These are phyloP conservation scores for Agonopterix arenella DNA, from an alignment of 2,888 invertebrate species.

Conservation along the genomic window DNA sequence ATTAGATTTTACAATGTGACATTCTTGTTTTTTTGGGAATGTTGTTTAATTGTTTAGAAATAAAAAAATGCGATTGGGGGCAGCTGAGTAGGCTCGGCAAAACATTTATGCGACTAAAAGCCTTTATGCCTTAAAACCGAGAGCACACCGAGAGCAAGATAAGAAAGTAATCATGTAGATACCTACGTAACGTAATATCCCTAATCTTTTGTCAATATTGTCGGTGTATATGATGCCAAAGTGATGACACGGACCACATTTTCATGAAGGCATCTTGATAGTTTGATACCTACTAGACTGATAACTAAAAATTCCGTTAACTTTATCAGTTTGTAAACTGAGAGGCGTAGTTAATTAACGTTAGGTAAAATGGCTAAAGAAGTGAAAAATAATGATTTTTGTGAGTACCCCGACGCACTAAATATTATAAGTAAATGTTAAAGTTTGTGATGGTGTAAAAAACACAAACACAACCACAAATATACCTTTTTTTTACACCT, in stretches of 20 bases:
- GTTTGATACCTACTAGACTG: slow-evolving; percentile 15
- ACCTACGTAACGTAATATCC: neutral
- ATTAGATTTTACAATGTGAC: no score
- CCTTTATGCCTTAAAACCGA: no score
- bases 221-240: slow-evolving; percentile 35
- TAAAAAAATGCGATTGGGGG: no score
- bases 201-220: slow-evolving; percentile 68
- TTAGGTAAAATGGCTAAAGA: slow-evolving; percentile 7
- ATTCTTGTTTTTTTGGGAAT: no score
- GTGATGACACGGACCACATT: slow-evolving; percentile 36
- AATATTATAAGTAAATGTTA: no score
- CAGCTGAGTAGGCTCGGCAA: no score
- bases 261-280: slow-evolving; percentile 32
- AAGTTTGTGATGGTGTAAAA: no score
- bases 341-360: neutral
- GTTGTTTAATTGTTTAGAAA: no score
- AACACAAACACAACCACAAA: no score
- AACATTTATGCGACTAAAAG: no score
- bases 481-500: no score
- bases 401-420: slow-evolving; percentile 37
- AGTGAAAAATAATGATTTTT: slow-evolving; percentile 56
- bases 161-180: slow-evolving; percentile 36
- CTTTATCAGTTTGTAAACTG: no score
- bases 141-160: slow-evolving; percentile 37
- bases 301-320: neutral